phyloP scores from a whole-genome alignment of 2,797 vertebrate species.

The Pterois miles region DNA sequence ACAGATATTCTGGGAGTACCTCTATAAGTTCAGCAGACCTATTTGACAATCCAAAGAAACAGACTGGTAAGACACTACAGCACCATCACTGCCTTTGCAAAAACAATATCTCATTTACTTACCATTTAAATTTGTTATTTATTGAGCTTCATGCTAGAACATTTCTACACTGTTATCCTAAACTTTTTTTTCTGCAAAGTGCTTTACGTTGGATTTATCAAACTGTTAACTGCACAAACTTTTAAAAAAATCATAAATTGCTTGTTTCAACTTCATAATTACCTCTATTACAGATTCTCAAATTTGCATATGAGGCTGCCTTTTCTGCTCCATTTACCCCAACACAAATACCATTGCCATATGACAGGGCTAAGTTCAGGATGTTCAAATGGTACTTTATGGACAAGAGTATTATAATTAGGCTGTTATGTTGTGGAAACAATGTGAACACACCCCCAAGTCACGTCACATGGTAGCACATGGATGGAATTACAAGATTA shows the following conservation, averaged over 20 bases:
- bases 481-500: too few relatives aligned
- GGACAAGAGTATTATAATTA: too few relatives aligned
- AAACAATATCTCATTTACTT: background rate
- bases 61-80: slow-evolving; percentile 76
- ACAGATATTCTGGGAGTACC: slow-evolving; percentile 88
- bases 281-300: too few relatives aligned
- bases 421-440: too few relatives aligned
- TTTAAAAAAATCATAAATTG: background rate
- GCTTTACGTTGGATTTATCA: background rate
- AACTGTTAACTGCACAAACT: background rate
- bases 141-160: background rate
- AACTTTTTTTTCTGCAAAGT: background rate
- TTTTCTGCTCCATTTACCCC: too few relatives aligned
- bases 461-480: too few relatives aligned
- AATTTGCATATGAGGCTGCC: too few relatives aligned
- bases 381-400: too few relatives aligned
- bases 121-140: background rate
- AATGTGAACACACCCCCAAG: too few relatives aligned
- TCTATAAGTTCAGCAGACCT: slow-evolving; percentile 95
- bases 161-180: background rate
- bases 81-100: background rate
- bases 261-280: background rate
- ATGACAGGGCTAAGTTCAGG: too few relatives aligned
- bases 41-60: slow-evolving; percentile 93
- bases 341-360: too few relatives aligned